A percentile compares a stretch with the other conserved stretches of the same genome.
phyloP scores from a whole-genome alignment of 2,888 invertebrate species.

The Eilema griseolum region DNA sequence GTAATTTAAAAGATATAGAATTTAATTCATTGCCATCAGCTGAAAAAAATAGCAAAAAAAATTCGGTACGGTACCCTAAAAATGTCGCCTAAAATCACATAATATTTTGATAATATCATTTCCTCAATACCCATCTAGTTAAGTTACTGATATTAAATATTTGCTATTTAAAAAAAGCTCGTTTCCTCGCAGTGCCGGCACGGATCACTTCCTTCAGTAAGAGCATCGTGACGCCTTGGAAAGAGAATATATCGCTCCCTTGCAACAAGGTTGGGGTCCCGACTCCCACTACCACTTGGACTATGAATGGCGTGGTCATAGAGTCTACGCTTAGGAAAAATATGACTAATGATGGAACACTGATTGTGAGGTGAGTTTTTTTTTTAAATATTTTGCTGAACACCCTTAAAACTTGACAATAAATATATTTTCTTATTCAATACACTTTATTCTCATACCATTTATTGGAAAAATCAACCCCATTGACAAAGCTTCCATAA shows the following conservation, averaged over 20 bases:
- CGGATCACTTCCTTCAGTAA: conserved; percentile 95
- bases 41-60: too few relatives aligned
- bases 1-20: too few relatives aligned
- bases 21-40: too few relatives aligned
- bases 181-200: conserved; percentile 90
- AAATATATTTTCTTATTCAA: too few relatives aligned
- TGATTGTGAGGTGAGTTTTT: conserved; percentile 89
- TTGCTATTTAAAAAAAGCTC: conserved; percentile 53
- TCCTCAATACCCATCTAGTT: conserved; percentile 11
- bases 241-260: conserved; percentile 93
- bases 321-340: conserved; percentile 90
- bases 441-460: too few relatives aligned
- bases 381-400: not conserved
- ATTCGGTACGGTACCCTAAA: too few relatives aligned
- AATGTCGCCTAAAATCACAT: too few relatives aligned
- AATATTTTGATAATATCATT: too few relatives aligned
- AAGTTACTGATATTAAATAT: conserved; percentile 49
- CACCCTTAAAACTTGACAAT: not conserved
- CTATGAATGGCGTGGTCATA: conserved; percentile 91
- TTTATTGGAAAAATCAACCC: too few relatives aligned
- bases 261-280: conserved; percentile 96
- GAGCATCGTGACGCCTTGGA: conserved; percentile 94
- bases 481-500: too few relatives aligned
- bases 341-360: conserved; percentile 90
- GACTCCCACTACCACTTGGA: conserved; percentile 92